Conservation (phyloP, 2,888 invertebrate genomes). For the Lumbricus terrestris region DNA sequence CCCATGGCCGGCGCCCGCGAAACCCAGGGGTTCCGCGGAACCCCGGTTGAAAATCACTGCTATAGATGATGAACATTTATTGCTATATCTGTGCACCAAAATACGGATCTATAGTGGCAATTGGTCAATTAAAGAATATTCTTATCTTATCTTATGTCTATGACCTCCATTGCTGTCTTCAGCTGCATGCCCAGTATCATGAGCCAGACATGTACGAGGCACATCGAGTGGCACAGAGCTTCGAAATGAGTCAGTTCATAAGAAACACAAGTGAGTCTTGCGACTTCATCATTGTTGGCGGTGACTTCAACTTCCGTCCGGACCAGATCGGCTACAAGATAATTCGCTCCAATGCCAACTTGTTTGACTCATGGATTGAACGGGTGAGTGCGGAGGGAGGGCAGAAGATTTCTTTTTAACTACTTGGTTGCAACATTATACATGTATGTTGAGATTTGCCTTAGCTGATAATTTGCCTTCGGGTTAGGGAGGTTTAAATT, state of each 20-base stretch:
- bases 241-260: conserved; percentile 91
- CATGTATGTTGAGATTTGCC: background rate
- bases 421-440: background rate
- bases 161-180: background rate
- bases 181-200: conserved; percentile 45
- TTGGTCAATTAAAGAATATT: too few relatives aligned
- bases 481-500: background rate
- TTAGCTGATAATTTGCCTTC: conserved; percentile 15
- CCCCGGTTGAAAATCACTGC: too few relatives aligned
- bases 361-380: conserved; percentile 54
- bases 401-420: background rate
- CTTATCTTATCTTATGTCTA: too few relatives aligned
- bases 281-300: conserved; percentile 83
- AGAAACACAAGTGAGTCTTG: conserved; percentile 72
- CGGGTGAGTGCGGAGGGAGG: conserved; percentile 42
- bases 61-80: too few relatives aligned
- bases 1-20: too few relatives aligned
- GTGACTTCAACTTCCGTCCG: conserved; percentile 91
- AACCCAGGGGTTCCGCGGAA: too few relatives aligned
- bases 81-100: too few relatives aligned
- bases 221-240: conserved; percentile 89
- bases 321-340: conserved; percentile 66
- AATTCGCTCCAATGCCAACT: conserved; percentile 61
- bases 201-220: conserved; percentile 80
- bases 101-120: too few relatives aligned